Conservation (phyloP, 2,113 vertebrate species). For the Silurus glanis region DNA sequence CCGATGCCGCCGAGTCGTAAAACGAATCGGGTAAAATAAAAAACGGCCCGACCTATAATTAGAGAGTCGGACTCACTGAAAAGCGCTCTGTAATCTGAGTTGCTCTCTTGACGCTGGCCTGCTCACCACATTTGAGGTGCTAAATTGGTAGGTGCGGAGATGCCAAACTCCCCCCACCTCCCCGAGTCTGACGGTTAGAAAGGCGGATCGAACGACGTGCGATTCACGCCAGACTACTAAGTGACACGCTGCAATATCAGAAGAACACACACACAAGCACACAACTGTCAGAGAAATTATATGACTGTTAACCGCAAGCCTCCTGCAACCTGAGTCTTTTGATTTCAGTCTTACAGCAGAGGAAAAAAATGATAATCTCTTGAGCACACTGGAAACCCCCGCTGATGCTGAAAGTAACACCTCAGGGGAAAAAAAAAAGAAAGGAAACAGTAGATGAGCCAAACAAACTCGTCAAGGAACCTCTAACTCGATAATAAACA, state of each 20-base stretch:
- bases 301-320: conserved; percentile 14
- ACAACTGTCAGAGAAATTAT: conserved; percentile 31
- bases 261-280: neutral
- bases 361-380: neutral
- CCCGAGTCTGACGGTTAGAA: conserved; percentile 24
- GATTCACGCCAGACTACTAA: conserved; percentile 1
- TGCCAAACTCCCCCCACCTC: conserved; percentile 1
- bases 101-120: conserved; percentile 38
- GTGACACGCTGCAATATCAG: conserved; percentile 18
- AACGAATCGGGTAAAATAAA: conserved; percentile 52
- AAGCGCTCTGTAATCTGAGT: conserved; percentile 58
- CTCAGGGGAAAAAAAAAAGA: neutral
- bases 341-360: neutral
- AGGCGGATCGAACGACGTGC: neutral
- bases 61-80: conserved; percentile 53
- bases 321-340: conserved; percentile 25
- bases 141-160: conserved; percentile 46
- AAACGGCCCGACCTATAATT: conserved; percentile 54
- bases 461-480: conserved; percentile 11
- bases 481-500: neutral
- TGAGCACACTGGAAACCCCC: conserved; percentile 7
- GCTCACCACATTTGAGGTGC: conserved; percentile 50
- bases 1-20: conserved; percentile 47
- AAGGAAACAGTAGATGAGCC: conserved; percentile 15
- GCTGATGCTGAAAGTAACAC: conserved; percentile 16